These are phyloP conservation scores for Acleris literana DNA, from an alignment of 2,888 invertebrate species.

Conservation along the genomic window DNA sequence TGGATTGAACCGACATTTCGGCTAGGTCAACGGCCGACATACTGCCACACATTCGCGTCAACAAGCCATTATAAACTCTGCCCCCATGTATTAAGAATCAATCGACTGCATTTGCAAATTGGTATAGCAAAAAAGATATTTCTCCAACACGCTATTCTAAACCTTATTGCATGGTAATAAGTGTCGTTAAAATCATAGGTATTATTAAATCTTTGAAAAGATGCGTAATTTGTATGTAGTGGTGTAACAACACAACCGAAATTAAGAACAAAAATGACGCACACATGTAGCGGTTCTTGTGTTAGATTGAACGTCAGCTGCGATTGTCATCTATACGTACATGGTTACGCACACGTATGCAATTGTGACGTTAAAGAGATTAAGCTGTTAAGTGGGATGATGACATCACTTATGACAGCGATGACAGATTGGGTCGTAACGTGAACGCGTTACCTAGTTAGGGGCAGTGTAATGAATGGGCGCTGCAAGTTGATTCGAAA, in stretches of 20 bases:
- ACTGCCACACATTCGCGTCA: constrained; percentile 72
- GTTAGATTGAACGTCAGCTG: too few relatives aligned
- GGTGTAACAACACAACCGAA: too few relatives aligned
- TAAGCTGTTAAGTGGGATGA: constrained; percentile 11
- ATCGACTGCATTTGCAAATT: constrained; percentile 20
- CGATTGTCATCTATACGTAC: too few relatives aligned
- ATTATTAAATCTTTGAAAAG: too few relatives aligned
- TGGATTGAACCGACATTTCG: constrained; percentile 64
- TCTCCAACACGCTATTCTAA: neutral
- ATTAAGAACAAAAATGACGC: too few relatives aligned
- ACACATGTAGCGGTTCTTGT: too few relatives aligned
- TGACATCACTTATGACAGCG: constrained; percentile 24
- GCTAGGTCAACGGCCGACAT: constrained; percentile 71
- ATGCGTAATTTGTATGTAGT: too few relatives aligned
- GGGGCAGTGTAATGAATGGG: constrained; percentile 12
- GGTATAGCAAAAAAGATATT: neutral
- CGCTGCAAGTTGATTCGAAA: constrained; percentile 5
- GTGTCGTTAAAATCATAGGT: too few relatives aligned
- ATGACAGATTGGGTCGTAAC: constrained; percentile 29
- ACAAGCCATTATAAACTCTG: constrained; percentile 44
- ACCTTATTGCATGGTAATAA: neutral
- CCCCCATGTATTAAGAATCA: neutral
- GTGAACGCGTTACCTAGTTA: constrained; percentile 26
- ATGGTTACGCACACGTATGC: too few relatives aligned
- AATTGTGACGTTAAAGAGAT: too few relatives aligned